A percentile compares a stretch with the other conserved stretches of the same genome.
Evolutionary conservation across 2,888 invertebrate species (phyloP).

Genomic region (Caradrina clavipalpis): DNA sequence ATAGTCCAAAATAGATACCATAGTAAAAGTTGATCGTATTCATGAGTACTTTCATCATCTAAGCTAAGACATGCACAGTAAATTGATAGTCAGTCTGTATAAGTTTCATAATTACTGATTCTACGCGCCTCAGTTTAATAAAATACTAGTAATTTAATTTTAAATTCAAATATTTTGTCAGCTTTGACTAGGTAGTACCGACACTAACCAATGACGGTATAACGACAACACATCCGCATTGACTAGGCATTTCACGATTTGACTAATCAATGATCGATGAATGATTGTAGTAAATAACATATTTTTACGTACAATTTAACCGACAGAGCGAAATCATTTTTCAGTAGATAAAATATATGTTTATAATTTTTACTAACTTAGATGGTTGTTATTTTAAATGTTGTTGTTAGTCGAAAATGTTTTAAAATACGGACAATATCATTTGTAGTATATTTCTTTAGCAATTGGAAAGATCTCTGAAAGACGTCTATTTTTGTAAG

Average conservation of each 20-base stretch:
- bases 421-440: background rate
- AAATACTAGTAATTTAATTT: background rate
- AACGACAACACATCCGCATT: conserved; percentile 15
- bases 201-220: background rate
- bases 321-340: conserved; percentile 18
- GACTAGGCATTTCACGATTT: conserved; percentile 22
- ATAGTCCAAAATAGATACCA: too few species aligned
- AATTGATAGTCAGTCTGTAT: background rate
- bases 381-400: conserved; percentile 48
- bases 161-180: conserved; percentile 7
- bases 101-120: background rate
- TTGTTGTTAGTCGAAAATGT: conserved; percentile 34
- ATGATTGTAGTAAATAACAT: conserved; percentile 9
- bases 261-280: conserved; percentile 4
- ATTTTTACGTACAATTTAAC: conserved; percentile 10
- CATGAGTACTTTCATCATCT: background rate
- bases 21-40: too few species aligned
- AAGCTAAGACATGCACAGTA: background rate
- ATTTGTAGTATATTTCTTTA: conserved; percentile 6
- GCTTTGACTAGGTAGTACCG: background rate
- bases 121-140: conserved; percentile 4
- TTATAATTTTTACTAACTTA: conserved; percentile 34
- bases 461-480: conserved; percentile 54
- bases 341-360: conserved; percentile 25
- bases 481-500: conserved; percentile 35